Evolutionary conservation across 2,797 vertebrate species (phyloP).

Genomic region (Huso huso): DNA sequence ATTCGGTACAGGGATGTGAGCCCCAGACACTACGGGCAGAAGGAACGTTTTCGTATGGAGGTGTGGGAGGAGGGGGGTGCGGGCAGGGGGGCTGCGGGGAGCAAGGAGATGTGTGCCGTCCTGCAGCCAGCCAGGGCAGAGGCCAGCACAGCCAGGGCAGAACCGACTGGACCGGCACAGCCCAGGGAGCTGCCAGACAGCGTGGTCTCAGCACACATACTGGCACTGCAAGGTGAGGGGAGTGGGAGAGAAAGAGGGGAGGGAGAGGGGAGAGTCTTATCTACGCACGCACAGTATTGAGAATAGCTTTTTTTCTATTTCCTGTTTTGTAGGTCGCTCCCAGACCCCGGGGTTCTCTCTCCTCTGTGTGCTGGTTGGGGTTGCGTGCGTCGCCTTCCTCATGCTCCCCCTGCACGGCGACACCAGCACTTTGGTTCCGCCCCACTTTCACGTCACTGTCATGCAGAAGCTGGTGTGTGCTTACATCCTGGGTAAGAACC

Average conservation of each 20-base stretch:
- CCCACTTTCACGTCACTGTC: conserved; percentile 51
- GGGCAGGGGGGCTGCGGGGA: conserved; percentile 26
- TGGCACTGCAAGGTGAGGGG: background rate
- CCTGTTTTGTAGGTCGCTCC: conserved; percentile 14
- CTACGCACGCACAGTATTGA: background rate
- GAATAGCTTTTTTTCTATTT: background rate
- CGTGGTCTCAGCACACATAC: conserved; percentile 15
- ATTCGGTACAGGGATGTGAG: conserved; percentile 34
- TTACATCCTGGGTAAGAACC: conserved; percentile 45
- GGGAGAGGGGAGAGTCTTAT: background rate
- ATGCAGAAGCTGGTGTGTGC: conserved; percentile 61
- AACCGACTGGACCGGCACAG: background rate
- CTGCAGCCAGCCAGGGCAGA: conserved; percentile 13
- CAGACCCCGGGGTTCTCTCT: conserved; percentile 37
- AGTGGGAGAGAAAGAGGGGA: background rate
- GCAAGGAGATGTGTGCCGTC: conserved; percentile 36
- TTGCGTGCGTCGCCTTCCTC: conserved; percentile 50
- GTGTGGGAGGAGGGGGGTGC: conserved; percentile 48
- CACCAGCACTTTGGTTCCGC: conserved; percentile 44
- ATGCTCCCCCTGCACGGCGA: conserved; percentile 55
- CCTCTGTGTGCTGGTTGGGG: conserved; percentile 43
- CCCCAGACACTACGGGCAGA: conserved; percentile 42
- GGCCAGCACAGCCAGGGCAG: background rate
- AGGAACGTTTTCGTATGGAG: conserved; percentile 54
- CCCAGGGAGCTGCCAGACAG: conserved; percentile 22